phyloP scores from a whole-genome alignment of 2,888 invertebrate species.

The Nephrocerus scutellatus region DNA sequence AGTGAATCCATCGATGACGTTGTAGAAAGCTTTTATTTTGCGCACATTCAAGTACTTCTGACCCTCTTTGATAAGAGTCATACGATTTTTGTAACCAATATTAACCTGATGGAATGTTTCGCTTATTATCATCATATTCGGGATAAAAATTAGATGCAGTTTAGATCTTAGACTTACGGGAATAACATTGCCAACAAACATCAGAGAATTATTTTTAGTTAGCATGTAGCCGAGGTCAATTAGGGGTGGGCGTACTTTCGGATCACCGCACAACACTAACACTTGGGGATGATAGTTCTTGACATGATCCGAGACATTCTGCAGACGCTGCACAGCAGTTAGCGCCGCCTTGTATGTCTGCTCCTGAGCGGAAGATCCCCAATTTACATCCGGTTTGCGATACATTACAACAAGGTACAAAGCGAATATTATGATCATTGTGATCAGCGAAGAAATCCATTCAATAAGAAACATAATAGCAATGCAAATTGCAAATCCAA shows the following conservation, averaged over 20 bases:
- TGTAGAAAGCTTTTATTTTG: conserved; percentile 84
- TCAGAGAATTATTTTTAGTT: conserved; percentile 82
- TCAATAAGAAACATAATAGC: conserved; percentile 92
- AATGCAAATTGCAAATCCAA: conserved; percentile 76
- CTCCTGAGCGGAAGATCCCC: conserved; percentile 96
- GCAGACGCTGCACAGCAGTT: conserved; percentile 71
- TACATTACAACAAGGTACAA: conserved; percentile 90
- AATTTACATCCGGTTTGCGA: conserved; percentile 93
- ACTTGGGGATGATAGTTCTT: conserved; percentile 94
- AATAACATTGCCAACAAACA: conserved; percentile 82
- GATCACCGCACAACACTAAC: conserved; percentile 77
- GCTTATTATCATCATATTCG: background rate
- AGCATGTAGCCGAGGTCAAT: conserved; percentile 87
- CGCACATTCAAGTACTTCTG: conserved; percentile 75
- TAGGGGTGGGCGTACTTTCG: conserved; percentile 77
- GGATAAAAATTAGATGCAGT: too few relatives aligned
- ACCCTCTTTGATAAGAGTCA: conserved; percentile 56
- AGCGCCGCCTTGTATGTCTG: conserved; percentile 91
- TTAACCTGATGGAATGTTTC: too few relatives aligned
- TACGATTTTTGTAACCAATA: conserved; percentile 58
- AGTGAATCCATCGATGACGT: conserved; percentile 63
- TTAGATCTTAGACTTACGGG: conserved; percentile 59
- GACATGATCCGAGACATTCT: conserved; percentile 87
- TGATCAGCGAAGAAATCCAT: conserved; percentile 87
- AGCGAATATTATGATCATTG: conserved; percentile 78